phyloP scores from a whole-genome alignment of 2,113 vertebrate species.

The Aplodontia rufa region DNA sequence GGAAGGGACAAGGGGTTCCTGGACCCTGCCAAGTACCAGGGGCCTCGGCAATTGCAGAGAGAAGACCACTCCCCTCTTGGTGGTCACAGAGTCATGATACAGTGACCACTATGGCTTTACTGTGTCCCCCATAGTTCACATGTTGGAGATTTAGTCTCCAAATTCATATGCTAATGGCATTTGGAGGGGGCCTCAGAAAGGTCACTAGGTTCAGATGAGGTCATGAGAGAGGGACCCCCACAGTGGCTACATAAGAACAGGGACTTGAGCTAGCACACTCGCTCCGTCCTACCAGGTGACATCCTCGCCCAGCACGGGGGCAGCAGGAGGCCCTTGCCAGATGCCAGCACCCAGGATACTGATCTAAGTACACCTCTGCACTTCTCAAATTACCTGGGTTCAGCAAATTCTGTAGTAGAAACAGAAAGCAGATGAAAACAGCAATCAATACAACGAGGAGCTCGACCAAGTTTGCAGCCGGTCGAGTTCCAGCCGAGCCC shows the following conservation, averaged over 20 bases:
- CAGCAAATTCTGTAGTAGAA: neutral
- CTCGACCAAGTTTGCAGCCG: rapidly evolving
- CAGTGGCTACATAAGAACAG: neutral
- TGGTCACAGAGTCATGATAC: rapidly evolving
- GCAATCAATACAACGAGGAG: rapidly evolving
- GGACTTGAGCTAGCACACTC: neutral
- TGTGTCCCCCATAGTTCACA: neutral
- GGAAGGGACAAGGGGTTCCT: no score
- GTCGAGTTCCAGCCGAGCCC: rapidly evolving
- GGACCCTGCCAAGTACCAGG: rapidly evolving
- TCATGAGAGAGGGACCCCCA: neutral
- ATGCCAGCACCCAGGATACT: neutral
- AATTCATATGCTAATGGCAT: neutral
- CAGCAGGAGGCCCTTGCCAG: neutral
- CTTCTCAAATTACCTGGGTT: neutral
- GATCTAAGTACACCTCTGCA: neutral
- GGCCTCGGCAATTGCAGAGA: rapidly evolving
- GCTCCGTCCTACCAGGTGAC: neutral
- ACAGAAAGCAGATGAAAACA: neutral
- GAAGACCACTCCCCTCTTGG: neutral
- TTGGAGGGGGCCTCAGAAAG: neutral
- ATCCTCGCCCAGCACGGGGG: rapidly evolving
- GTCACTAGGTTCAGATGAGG: neutral
- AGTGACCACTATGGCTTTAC: no score
- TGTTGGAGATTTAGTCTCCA: neutral